Base-by-base conservation (phyloP, 2,797 vertebrate species). In the Hafferia zeledoni region DNA sequence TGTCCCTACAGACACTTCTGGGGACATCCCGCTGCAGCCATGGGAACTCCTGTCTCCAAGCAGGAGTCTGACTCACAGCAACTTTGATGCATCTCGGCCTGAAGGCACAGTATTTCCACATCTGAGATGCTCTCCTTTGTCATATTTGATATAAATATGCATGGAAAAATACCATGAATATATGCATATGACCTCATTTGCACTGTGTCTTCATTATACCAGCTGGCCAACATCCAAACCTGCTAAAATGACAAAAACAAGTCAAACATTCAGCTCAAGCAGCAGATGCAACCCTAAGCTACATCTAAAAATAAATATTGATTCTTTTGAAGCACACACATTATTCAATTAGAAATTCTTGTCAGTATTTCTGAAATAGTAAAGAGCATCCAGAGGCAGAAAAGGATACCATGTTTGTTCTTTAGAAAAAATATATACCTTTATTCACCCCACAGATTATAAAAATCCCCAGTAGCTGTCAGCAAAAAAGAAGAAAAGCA, bases 41-140 rank as follows among this genome's bases (percentile, higher is more conserved):
- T 27, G 33, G 77, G 89, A 85, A 59, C 56, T n/a, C 13, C 27
- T 77, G 87, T 84, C 65, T 89, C 89, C 56, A 68, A 49, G 79
- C 75, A 83, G 17, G 25, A 78, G 23, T 4, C n/a, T 94, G 93
- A 96, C 53, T 96, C 94, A 92, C 12, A 11, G 22, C 35, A 35
- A 9, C 55, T 59, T 37, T 17, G 47, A 57, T 6, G 43, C 55
- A 33, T 80, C 46, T 83, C 5, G 0, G 37, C 57, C 68, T 35
- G 24, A 78, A 76, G 25, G 35, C 56, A 64, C 61, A 57, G 33
- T 11, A 12, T 25, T 81, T 56, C 35, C 64, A 65, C 16, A 43
- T 20, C 39, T 3, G 27, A 86, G 65, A 56, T 74, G 46, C 59
- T 72, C 68, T 68, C 41, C 49, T 56, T 61, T 55, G 52, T 37